Percentiles rank a stretch among this genome's conserved stretches.
Evolutionary conservation across 1,140 invertebrate species (phyloP).

Genomic region (Lasioglossum albipes): DNA sequence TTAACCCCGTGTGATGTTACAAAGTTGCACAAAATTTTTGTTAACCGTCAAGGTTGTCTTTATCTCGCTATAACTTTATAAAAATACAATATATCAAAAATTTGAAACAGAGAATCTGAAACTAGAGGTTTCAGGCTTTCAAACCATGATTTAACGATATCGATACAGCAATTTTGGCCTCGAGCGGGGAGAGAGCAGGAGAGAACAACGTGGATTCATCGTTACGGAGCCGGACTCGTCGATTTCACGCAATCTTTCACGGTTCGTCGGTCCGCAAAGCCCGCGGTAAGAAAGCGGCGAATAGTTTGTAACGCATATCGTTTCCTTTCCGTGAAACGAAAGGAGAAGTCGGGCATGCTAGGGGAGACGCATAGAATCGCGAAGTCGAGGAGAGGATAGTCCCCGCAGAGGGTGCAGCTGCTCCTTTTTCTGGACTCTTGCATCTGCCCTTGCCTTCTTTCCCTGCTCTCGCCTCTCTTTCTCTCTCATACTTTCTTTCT

Average conservation of each 20-base stretch:
- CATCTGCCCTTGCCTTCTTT: conserved; percentile 51
- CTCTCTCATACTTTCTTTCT: too few relatives aligned
- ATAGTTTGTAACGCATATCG: conserved; percentile 35
- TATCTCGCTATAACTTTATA: too few relatives aligned
- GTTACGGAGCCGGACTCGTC: not conserved
- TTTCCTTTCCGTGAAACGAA: conserved; percentile 13
- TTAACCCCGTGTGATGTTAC: too few relatives aligned
- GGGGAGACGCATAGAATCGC: conserved; percentile 43
- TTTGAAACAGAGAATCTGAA: too few relatives aligned
- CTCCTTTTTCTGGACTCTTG: conserved; percentile 53
- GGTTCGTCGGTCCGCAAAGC: not conserved
- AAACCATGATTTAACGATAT: too few relatives aligned
- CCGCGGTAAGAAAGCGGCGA: not conserved
- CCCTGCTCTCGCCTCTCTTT: conserved; percentile 27
- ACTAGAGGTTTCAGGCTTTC: too few relatives aligned
- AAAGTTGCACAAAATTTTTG: too few relatives aligned
- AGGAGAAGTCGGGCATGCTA: not conserved
- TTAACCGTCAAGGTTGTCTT: too few relatives aligned
- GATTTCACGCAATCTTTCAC: not conserved
- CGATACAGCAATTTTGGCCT: too few relatives aligned
- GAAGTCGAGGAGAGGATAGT: conserved; percentile 42
- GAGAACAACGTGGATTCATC: too few relatives aligned
- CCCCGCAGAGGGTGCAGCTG: conserved; percentile 57
- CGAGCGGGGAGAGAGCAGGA: too few relatives aligned
- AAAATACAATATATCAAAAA: too few relatives aligned